A percentile compares a stretch with the other conserved stretches of the same genome.
phyloP scores from a whole-genome alignment of 2,113 vertebrate genomes.

The Odontophorus gujanensis region DNA sequence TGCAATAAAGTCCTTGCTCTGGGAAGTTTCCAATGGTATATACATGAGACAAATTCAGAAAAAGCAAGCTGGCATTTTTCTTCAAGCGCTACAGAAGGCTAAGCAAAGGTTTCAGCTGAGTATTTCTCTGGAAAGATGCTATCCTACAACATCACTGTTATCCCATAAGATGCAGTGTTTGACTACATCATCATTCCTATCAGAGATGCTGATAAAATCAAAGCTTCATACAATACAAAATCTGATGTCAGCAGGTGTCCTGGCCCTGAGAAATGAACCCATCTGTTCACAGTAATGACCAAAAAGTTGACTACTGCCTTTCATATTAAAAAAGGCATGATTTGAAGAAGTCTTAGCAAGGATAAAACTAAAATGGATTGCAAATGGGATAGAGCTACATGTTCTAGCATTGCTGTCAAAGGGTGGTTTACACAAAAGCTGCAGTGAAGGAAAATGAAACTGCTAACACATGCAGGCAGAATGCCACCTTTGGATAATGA shows the following conservation, averaged over 20 bases:
- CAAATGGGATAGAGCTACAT: background rate
- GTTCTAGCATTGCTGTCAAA: background rate
- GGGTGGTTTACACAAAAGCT: conserved; percentile 1
- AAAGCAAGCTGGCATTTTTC: background rate
- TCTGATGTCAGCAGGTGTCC: background rate
- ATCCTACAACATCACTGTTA: background rate
- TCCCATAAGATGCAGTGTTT: background rate
- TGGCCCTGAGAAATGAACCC: background rate
- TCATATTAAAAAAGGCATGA: background rate
- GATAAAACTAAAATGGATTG: background rate
- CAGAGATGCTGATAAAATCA: background rate
- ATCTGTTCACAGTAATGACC: background rate
- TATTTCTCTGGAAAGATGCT: background rate
- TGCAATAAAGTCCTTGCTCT: background rate
- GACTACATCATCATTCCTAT: background rate
- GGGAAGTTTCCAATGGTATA: background rate
- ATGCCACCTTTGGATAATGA: conserved; percentile 7
- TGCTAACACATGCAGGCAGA: background rate
- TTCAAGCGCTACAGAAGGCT: background rate
- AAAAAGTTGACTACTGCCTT: background rate
- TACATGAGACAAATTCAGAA: background rate
- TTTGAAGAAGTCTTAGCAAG: background rate
- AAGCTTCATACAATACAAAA: background rate
- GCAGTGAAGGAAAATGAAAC: conserved; percentile 3
- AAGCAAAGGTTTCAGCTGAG: background rate